Evolutionary conservation across 2,797 vertebrate genomes (phyloP).

Genomic region (Anableps anableps): DNA sequence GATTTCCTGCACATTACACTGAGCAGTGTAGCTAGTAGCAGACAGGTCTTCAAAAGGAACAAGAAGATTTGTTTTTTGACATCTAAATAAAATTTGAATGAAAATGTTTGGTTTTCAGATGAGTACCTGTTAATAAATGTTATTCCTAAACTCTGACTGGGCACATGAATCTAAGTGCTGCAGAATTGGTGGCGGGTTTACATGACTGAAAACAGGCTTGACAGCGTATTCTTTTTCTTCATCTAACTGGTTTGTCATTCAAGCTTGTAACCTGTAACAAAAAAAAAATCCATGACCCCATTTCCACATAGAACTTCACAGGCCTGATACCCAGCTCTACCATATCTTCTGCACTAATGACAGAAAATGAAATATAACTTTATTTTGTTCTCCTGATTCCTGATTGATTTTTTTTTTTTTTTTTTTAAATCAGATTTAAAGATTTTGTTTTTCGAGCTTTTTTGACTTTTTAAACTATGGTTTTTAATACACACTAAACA

Average conservation of each 20-base stretch:
- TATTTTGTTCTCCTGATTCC: neutral
- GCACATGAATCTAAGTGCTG: neutral
- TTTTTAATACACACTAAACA: too few relatives aligned
- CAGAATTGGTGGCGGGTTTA: too few relatives aligned
- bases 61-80: neutral
- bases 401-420: neutral
- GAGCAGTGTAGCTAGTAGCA: neutral
- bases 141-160: neutral
- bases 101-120: neutral
- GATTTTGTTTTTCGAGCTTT: neutral
- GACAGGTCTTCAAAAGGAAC: neutral
- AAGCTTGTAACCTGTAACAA: neutral
- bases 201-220: too few relatives aligned
- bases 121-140: neutral
- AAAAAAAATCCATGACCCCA: neutral
- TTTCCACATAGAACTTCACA: neutral
- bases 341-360: neutral
- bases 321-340: neutral
- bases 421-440: neutral
- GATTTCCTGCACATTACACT: neutral
- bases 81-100: neutral
- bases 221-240: too few relatives aligned
- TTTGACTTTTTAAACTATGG: neutral
- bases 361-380: neutral
- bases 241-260: neutral